These are phyloP conservation scores for Rhagium mordax DNA, from an alignment of 2,888 invertebrate species.

Conservation along the genomic window DNA sequence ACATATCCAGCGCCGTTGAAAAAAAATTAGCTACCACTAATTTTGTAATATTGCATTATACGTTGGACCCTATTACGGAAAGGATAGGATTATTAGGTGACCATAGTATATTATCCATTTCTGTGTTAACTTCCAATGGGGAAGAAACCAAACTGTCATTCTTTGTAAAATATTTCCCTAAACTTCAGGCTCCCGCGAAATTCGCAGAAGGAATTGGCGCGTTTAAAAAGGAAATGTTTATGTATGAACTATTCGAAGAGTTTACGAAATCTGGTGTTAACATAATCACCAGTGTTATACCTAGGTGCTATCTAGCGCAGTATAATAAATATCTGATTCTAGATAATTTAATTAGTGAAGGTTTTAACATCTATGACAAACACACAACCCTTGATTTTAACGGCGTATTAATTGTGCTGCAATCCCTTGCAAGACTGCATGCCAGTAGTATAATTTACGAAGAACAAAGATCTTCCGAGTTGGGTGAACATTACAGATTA, in stretches of 20 bases:
- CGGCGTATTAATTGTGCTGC: constrained; percentile 57
- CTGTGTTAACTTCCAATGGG: constrained; percentile 44
- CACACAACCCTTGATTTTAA: constrained; percentile 57
- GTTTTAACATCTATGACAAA: constrained; percentile 59
- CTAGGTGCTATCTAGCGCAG: constrained; percentile 63
- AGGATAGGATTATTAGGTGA: constrained; percentile 60
- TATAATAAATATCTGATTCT: constrained; percentile 64
- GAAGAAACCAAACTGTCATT: constrained; percentile 49
- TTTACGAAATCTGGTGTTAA: constrained; percentile 46
- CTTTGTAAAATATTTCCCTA: constrained; percentile 62
- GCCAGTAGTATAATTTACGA: constrained; percentile 66
- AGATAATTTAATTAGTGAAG: constrained; percentile 65
- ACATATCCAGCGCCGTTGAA: constrained; percentile 43
- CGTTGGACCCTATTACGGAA: constrained; percentile 45
- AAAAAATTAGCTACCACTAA: constrained; percentile 46
- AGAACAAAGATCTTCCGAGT: constrained; percentile 45
- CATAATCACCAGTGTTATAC: constrained; percentile 59
- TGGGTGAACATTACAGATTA: constrained; percentile 44
- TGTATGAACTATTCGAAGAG: constrained; percentile 55
- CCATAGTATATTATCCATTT: constrained; percentile 54
- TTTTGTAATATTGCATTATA: constrained; percentile 48
- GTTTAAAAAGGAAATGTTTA: constrained; percentile 59
- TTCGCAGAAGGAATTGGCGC: constrained; percentile 59
- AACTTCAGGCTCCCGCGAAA: constrained; percentile 48
- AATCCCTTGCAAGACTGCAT: constrained; percentile 65